phyloP scores from a whole-genome alignment of 2,888 invertebrate genomes.

The Pammene fasciana region DNA sequence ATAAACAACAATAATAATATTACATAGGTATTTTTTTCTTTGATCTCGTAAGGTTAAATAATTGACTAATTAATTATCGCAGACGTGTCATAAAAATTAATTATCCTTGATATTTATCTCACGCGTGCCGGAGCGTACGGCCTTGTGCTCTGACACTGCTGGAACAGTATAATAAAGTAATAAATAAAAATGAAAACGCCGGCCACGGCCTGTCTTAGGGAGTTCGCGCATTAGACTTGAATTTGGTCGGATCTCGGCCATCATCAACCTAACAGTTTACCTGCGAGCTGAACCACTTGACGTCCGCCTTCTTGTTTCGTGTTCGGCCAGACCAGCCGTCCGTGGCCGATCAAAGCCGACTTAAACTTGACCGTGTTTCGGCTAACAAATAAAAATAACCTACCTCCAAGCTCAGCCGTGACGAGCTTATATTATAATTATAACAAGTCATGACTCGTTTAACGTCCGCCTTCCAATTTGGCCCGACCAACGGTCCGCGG shows the following conservation, averaged over 20 bases:
- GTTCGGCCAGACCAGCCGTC: constrained; percentile 90
- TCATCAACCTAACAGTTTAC: background rate
- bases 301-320: constrained; percentile 67
- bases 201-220: background rate
- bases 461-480: constrained; percentile 90
- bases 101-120: background rate
- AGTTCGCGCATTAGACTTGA: no score
- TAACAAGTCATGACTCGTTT: constrained; percentile 98
- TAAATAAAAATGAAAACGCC: background rate
- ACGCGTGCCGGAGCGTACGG: background rate
- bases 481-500: constrained; percentile 82
- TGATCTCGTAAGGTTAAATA: background rate
- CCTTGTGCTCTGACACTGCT: background rate
- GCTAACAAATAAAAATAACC: constrained; percentile 55
- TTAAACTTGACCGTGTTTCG: constrained; percentile 88
- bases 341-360: constrained; percentile 96
- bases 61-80: background rate
- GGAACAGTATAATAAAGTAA: no score
- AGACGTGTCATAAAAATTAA: background rate
- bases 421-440: no score
- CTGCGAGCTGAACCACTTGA: constrained; percentile 97
- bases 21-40: background rate
- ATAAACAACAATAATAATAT: background rate
- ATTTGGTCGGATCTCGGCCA: background rate
- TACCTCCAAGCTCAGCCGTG: constrained; percentile 9